Conservation (phyloP, 2,113 vertebrate genomes). For the Nymphicus hollandicus region DNA sequence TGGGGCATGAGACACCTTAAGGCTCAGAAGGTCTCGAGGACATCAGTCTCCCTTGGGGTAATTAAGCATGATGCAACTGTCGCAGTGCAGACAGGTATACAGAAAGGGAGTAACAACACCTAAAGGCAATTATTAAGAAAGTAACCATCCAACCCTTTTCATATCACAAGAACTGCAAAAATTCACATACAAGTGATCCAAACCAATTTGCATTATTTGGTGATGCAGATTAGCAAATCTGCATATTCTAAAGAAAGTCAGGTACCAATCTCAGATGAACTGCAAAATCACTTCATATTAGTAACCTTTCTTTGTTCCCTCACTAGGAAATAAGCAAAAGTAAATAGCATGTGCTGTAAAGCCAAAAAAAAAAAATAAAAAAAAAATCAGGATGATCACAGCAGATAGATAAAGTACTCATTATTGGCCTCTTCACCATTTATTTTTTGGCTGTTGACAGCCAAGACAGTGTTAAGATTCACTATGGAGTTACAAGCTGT, state of each 20-base stretch:
- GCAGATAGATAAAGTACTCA: neutral
- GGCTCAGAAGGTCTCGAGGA: neutral
- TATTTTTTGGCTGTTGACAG: neutral
- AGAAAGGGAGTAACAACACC: neutral
- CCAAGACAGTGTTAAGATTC: neutral
- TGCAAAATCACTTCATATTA: neutral
- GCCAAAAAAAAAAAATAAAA: neutral
- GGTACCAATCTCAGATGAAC: neutral
- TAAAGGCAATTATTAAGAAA: neutral
- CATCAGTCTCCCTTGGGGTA: neutral
- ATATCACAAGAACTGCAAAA: neutral
- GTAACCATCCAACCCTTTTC: neutral
- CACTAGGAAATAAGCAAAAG: neutral
- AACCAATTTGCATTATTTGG: neutral
- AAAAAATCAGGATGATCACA: neutral
- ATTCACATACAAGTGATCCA: neutral
- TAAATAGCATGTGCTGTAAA: neutral
- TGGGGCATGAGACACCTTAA: neutral
- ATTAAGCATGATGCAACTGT: neutral
- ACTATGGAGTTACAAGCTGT: neutral
- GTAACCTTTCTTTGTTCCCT: neutral
- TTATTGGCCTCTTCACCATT: neutral
- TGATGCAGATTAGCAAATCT: neutral
- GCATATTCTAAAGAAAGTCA: neutral
- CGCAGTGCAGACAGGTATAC: neutral